Conservation (phyloP, 2,797 vertebrate genomes). For the Pseudotriccus pelzelni region DNA sequence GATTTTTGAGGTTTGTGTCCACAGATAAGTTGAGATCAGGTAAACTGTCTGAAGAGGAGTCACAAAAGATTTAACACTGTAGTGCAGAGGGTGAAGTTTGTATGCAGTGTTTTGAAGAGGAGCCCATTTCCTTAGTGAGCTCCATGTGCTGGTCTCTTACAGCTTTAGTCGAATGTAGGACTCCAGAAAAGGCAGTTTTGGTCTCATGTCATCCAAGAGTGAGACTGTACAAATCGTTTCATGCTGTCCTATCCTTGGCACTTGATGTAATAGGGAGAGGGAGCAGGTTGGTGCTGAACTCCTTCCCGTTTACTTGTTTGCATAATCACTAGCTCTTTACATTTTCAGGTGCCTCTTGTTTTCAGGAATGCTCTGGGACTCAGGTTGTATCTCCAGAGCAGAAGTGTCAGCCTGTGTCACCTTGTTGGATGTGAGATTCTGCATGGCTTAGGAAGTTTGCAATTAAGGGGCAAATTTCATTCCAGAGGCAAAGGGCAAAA, state of each 20-base stretch:
- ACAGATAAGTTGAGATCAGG: neutral
- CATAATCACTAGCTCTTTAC: neutral
- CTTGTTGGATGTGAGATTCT: neutral
- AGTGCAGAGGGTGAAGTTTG: neutral
- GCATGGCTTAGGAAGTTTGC: neutral
- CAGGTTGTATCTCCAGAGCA: neutral
- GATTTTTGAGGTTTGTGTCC: neutral
- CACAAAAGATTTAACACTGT: neutral
- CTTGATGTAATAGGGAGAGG: neutral
- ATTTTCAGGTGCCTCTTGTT: neutral
- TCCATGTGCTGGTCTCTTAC: neutral
- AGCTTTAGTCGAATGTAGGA: neutral
- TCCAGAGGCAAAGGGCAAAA: neutral
- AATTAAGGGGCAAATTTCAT: neutral
- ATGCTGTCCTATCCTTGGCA: neutral
- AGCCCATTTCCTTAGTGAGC: neutral
- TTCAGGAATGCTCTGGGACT: neutral
- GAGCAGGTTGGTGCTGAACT: neutral
- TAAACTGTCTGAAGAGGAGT: neutral
- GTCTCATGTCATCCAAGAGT: accelerated
- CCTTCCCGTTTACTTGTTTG: neutral
- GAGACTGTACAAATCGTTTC: neutral
- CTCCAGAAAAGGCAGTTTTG: neutral
- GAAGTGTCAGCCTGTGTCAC: neutral
- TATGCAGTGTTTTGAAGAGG: neutral